phyloP scores from a whole-genome alignment of 1,140 invertebrate genomes.

The Heliothis virescens region DNA sequence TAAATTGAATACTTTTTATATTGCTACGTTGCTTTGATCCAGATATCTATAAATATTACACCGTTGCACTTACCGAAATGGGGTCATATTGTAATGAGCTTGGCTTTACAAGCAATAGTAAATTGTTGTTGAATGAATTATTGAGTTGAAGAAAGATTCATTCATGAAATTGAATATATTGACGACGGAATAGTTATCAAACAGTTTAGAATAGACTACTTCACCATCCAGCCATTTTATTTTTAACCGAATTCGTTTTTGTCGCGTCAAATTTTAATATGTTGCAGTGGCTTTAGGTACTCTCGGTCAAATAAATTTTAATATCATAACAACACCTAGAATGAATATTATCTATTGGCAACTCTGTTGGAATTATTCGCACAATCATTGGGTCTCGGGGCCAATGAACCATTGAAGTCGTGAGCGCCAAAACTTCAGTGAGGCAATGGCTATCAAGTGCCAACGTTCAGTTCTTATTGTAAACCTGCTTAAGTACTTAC shows the following conservation, averaged over 20 bases:
- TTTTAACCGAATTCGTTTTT: too few relatives aligned
- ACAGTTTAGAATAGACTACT: too few relatives aligned
- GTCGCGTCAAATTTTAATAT: too few relatives aligned
- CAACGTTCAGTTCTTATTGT: slow-evolving; percentile 4
- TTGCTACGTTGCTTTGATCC: too few relatives aligned
- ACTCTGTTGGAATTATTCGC: slow-evolving; percentile 6
- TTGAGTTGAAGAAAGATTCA: neutral
- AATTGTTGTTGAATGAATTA: slow-evolving; percentile 20
- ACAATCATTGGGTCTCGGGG: neutral
- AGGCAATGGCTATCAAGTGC: slow-evolving; percentile 15
- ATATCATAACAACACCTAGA: too few relatives aligned
- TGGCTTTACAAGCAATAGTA: neutral
- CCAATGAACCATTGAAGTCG: slow-evolving; percentile 42
- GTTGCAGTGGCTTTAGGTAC: too few relatives aligned
- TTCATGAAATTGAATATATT: slow-evolving; percentile 12
- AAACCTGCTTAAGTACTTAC: neutral
- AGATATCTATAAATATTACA: neutral
- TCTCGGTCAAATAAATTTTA: too few relatives aligned
- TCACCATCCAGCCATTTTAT: too few relatives aligned
- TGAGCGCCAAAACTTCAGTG: slow-evolving; percentile 32
- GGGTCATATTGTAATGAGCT: neutral
- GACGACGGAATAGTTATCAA: too few relatives aligned
- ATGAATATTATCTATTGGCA: too few relatives aligned
- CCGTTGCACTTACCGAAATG: slow-evolving; percentile 1
- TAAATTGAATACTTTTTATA: too few relatives aligned